Evolutionary conservation across 2,113 vertebrate genomes (phyloP).

Genomic region (Varanus komodoensis): DNA sequence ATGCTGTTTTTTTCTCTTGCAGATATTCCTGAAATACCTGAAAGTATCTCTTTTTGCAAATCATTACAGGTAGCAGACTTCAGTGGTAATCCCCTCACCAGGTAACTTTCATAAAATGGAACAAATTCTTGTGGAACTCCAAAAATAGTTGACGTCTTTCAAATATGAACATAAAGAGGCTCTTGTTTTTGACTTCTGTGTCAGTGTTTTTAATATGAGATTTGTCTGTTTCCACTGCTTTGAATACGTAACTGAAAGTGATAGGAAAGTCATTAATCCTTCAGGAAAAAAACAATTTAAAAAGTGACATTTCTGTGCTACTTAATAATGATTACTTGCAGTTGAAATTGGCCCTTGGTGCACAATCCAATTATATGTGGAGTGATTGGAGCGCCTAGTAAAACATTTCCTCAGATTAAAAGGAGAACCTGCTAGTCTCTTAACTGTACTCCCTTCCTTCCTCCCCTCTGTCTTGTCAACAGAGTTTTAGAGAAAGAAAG

Average conservation of each 20-base stretch:
- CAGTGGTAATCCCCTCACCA: conserved; percentile 97
- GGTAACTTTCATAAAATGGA: conserved; percentile 77
- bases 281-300: neutral
- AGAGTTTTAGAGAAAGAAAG: too few species aligned
- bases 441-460: too few species aligned
- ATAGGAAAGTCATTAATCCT: neutral
- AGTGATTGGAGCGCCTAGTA: too few species aligned
- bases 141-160: conserved; percentile 47
- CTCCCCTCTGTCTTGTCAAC: too few species aligned
- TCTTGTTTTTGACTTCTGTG: neutral
- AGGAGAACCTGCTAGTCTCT: too few species aligned
- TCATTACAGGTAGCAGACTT: conserved; percentile 97
- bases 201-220: neutral
- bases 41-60: conserved; percentile 97
- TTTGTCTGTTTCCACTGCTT: neutral
- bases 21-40: conserved; percentile 98
- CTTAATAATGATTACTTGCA: neutral
- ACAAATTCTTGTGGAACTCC: conserved; percentile 25
- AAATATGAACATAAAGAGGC: neutral
- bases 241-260: neutral
- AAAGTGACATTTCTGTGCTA: neutral
- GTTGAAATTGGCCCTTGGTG: neutral
- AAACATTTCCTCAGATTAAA: too few species aligned
- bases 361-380: neutral
- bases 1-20: conserved; percentile 47